Base-by-base conservation (phyloP, 1,140 invertebrate species). In the Glomeris maerens region DNA sequence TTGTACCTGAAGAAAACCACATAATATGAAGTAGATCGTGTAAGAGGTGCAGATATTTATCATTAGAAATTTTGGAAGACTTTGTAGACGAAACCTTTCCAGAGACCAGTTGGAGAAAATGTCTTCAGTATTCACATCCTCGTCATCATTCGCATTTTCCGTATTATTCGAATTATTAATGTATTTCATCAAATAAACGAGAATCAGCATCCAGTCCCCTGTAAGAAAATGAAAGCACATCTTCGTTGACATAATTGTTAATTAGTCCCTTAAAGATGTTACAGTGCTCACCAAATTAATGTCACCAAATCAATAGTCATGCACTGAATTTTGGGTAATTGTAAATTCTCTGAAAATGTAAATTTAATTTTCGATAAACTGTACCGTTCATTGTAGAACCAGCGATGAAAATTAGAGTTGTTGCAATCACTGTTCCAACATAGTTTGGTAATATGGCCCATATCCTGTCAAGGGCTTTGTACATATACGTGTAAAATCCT, bases 1-100 rank as follows among this genome's bases (percentile, higher is more conserved):
- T 73, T n/a, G 74, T 69, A 79, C 78, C 60, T 79, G 78, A 50
- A 79, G 66, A 59, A 78, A 79, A 56, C 77, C 76, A 49, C 76
- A 76, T 5, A 79, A 62, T 14, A 63, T 41, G 25, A 42, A 42
- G 20, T 5, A 42, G 17, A 42, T 42, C 4, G 40, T 42, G 17
- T 42, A 42, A 17, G 40, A 4, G 25, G 25, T 5, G 5, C 10
- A 17, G 17, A 42, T 21, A 42, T 42, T 25, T 25, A 4, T 17
- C 5, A 42, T 42, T 10, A 42, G 5, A 5, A 42, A 7, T 21
- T 17, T 42, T 4, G 5, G 5, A 5, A 42, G 4, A 21, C 40
- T 25, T 42, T 42, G 17, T 25, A 42, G 17, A 5, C 25, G 5
- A 10, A 42, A 7, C 10, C 5, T 25, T 42, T 42, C 25, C 4